Evolutionary conservation across 2,797 vertebrate genomes (phyloP), one percentile per base, ranked within the genome.

Genomic region (Hydrocynus forskahlii): DNA sequence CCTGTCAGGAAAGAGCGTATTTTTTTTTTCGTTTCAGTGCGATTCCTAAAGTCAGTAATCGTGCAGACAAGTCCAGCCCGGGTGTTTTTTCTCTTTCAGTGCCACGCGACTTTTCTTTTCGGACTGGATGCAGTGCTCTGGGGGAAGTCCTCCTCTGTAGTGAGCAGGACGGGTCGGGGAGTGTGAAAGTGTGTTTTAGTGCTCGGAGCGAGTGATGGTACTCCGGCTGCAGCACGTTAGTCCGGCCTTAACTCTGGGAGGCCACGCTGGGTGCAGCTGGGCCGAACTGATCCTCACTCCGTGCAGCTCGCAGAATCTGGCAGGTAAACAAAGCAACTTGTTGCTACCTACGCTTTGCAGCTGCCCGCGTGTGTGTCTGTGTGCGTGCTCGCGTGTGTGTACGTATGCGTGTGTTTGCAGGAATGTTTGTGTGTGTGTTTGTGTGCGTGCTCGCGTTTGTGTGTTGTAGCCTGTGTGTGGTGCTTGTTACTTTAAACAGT

Each of bases 71-170:
- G 29, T 29, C 29, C 29, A n/a, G 19, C 54, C 4, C 4, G 4
- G 14, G 16, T 55, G 3, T 55, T 5, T 55, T 19, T 55, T 21
- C 57, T 23, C n/a, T 8, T 73, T 21, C 63, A 40, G 25, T 23
- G 35, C 57, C 38, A 52, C 70, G n/a, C 57, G 43, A 29, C n/a
- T 68, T 75, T 21, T 29, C 17, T 78, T 40, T 66, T 29, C n/a
- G 10, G 50, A 12, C 48, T 52, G 72, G 67, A 76, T 85, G 86
- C 84, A 83, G 62, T 81, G 88, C 78, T 82, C 85, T 86, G 75
- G 86, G 88, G 85, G 86, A 89, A 84, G 84, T 75, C 29, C 29
- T 29, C 29, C 29, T 29, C 29, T 29, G 29, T 29, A 29, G 29
- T 3, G 29, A 29, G 29, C 29, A 29, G 29, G 29, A 29, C 3